These are phyloP conservation scores for Bembecia ichneumoniformis DNA, from an alignment of 2,888 invertebrate genomes.

Conservation along the genomic window DNA sequence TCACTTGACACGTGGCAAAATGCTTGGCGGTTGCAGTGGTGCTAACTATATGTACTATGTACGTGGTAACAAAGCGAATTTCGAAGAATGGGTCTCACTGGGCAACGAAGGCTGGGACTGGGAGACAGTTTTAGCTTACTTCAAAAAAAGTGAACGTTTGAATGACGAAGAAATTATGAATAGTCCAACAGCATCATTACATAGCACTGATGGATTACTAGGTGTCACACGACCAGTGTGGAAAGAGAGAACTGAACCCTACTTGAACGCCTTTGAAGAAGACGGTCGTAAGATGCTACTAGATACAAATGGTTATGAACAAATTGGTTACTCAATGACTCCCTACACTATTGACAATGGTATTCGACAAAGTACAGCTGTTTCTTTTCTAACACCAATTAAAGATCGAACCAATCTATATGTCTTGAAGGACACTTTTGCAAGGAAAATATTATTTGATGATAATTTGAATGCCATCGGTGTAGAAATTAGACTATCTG, in stretches of 20 bases:
- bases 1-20: conserved; percentile 1
- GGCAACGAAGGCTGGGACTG: not conserved
- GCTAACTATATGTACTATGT: conserved; percentile 1
- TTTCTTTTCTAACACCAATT: conserved; percentile 25
- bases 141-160: not conserved
- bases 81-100: conserved; percentile 46
- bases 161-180: too few relatives aligned
- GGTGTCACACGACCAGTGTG: conserved; percentile 4
- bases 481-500: conserved; percentile 23
- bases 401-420: conserved; percentile 29
- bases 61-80: not conserved
- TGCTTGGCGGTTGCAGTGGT: conserved; percentile 1
- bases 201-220: conserved; percentile 57
- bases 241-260: conserved; percentile 7
- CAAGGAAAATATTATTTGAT: conserved; percentile 28
- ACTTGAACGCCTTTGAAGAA: conserved; percentile 28
- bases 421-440: conserved; percentile 30
- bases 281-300: conserved; percentile 23
- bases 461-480: conserved; percentile 23
- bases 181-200: not conserved
- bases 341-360: conserved; percentile 22
- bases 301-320: conserved; percentile 28
- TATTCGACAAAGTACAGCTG: conserved; percentile 12
- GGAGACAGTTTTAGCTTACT: not conserved
- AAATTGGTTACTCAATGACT: conserved; percentile 25